Base-by-base conservation (phyloP, 2,888 invertebrate genomes). In the Dexiosoma caninum region DNA sequence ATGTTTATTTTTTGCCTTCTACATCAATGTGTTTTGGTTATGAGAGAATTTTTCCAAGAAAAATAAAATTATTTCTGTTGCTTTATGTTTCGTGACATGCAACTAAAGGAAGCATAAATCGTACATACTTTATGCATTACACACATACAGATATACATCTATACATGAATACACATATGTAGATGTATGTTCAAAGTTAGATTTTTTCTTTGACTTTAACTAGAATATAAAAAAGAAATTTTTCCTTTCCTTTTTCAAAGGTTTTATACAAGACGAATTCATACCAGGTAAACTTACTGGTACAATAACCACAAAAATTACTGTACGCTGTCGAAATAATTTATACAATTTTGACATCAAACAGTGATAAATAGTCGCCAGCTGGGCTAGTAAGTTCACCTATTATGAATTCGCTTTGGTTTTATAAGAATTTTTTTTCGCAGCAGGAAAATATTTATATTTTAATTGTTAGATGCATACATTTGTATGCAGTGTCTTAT, bases 141-240 rank as follows among this genome's bases (percentile, higher is more conserved):
- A 35, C 32, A n/a, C 21, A 3, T 16, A 53, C 27, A 40, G 2
- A 40, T n/a, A 19, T n/a, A 19, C 27, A 40, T 53, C 19, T 46
- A 30, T 55, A 69, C 62, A 60, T 69, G 44, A 62, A 77, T 77
- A 37, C 62, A 77, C 64, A 70, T 62, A 1, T 23, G 14, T n/a
- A n/a, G n/a, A n/a, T n/a, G n/a, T n/a, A n/a, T n/a, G n/a, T n/a
- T n/a, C n/a, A n/a, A n/a, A n/a, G n/a, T n/a, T n/a, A n/a, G 23
- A 30, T 16, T 70, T 57, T 14, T 30, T 21, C 23, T 49, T 5
- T n/a, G 67, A 19, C 6, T 23, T 14, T 21, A 14, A 7, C 1
- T 10, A 37, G 35, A 49, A 37, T 35, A 16, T 27, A 37, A 37
- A 49, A 19, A 19, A 44, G n/a, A n/a, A 35, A 19, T 27, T 37